phyloP scores from a whole-genome alignment of 1,140 invertebrate species.

The Diuraphis noxia region DNA sequence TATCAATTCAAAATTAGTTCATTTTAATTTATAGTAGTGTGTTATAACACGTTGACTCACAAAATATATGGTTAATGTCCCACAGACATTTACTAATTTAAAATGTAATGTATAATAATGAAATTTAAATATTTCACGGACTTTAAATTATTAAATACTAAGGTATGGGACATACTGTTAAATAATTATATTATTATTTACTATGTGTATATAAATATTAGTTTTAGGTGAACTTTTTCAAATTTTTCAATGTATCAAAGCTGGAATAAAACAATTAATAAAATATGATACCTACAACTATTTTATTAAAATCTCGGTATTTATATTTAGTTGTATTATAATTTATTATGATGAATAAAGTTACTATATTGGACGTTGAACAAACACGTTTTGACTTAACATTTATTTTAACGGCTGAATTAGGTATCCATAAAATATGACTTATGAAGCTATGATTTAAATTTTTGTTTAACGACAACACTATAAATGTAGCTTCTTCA shows the following conservation, averaged over 20 bases:
- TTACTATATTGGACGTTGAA: not conserved
- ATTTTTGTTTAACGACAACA: too few relatives aligned
- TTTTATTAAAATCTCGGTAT: not conserved
- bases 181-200: not conserved
- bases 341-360: not conserved
- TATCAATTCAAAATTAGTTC: not conserved
- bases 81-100: not conserved
- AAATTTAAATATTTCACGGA: not conserved
- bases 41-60: not conserved
- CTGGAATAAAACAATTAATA: not conserved
- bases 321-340: not conserved
- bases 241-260: not conserved
- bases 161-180: not conserved
- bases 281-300: not conserved
- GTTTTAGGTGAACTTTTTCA: not conserved
- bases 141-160: not conserved
- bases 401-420: too few relatives aligned
- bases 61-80: not conserved
- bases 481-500: too few relatives aligned
- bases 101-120: conserved; percentile 2
- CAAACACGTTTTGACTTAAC: not conserved
- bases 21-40: not conserved
- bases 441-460: too few relatives aligned
- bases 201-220: not conserved
- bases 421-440: too few relatives aligned